A percentile compares a stretch with the other conserved stretches of the same genome.
Conservation (phyloP, 2,113 vertebrate genomes). For the Leucosticte australis region DNA sequence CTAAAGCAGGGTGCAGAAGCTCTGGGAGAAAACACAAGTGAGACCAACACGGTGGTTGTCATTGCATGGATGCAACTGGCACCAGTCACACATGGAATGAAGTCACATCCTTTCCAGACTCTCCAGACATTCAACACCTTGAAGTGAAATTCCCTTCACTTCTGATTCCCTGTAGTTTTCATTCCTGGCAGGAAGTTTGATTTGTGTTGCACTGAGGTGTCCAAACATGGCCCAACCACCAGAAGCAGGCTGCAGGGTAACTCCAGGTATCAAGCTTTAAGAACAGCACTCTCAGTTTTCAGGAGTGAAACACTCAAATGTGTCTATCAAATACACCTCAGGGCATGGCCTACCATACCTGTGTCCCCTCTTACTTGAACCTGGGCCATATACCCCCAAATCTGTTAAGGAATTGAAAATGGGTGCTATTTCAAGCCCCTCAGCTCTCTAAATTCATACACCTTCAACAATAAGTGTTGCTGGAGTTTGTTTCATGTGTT, state of each 20-base stretch:
- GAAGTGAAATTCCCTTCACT: neutral
- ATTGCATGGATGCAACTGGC: neutral
- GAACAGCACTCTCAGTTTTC: neutral
- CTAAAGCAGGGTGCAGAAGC: neutral
- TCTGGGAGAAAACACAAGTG: neutral
- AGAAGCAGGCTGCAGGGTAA: neutral
- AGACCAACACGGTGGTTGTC: neutral
- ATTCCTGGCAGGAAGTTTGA: neutral
- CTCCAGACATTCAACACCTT: neutral
- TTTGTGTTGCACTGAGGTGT: neutral
- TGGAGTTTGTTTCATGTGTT: neutral
- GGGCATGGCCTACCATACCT: accelerated
- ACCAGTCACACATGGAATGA: neutral
- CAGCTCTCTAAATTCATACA: neutral
- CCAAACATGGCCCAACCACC: neutral
- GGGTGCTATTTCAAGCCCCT: neutral
- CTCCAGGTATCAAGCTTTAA: neutral
- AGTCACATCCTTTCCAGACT: neutral
- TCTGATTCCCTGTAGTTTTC: neutral
- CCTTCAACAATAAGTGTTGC: neutral
- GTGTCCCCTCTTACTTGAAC: neutral
- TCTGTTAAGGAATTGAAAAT: neutral
- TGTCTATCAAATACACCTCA: neutral
- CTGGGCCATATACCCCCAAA: neutral
- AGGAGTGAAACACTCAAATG: neutral